A percentile compares a stretch with the other conserved stretches of the same genome.
These are phyloP conservation scores for Palaemon carinicauda DNA, from an alignment of 1,140 invertebrate species.

Conservation along the genomic window DNA sequence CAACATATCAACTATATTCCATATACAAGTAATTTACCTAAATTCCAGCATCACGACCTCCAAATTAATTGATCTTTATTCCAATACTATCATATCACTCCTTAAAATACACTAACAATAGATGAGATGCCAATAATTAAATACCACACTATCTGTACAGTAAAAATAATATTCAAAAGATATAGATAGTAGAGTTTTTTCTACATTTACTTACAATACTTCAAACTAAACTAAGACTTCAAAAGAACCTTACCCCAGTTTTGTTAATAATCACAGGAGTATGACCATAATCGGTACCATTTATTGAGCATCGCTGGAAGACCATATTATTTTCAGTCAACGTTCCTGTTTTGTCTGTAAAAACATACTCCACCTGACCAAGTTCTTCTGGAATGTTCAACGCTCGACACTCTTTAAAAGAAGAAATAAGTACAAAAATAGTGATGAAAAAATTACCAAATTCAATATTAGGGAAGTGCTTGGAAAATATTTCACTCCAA, in stretches of 20 bases:
- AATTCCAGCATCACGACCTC: no score
- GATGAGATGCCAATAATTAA: no score
- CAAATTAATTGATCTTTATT: no score
- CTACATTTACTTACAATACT: no score
- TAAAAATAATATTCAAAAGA: no score
- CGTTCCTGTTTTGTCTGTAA: conserved; percentile 98
- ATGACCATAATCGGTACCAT: conserved; percentile 80
- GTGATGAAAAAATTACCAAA: neutral
- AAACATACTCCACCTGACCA: conserved; percentile 94
- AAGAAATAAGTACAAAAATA: neutral
- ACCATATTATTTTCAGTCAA: conserved; percentile 98
- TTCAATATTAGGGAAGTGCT: neutral
- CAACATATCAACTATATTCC: no score
- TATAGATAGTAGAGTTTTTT: no score
- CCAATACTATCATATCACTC: no score
- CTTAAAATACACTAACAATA: no score
- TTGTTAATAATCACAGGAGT: conserved; percentile 25
- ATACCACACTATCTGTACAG: no score
- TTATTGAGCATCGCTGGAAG: conserved; percentile 88
- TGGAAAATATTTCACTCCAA: neutral
- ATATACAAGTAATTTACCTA: no score
- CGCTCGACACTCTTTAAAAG: conserved; percentile 84
- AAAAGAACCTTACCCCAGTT: neutral
- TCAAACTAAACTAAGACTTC: neutral
- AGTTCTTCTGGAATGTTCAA: conserved; percentile 97